phyloP scores from a whole-genome alignment of 1,140 invertebrate species.

The Limonius californicus region DNA sequence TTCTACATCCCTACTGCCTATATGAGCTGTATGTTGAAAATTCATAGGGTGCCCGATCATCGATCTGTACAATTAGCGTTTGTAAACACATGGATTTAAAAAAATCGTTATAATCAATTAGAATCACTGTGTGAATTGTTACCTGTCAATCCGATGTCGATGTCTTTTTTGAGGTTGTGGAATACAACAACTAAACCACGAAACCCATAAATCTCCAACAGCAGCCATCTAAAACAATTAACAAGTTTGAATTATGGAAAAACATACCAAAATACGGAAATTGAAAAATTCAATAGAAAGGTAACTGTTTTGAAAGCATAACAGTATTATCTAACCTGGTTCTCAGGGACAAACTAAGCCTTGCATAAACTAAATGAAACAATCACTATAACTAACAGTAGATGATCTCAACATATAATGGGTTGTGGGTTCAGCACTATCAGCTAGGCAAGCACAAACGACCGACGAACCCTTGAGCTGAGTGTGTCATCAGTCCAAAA shows the following conservation, averaged over 20 bases:
- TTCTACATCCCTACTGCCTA: slow-evolving; percentile 70
- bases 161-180: slow-evolving; percentile 50
- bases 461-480: background rate
- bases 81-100: background rate
- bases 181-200: slow-evolving; percentile 69
- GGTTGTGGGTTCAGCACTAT: background rate
- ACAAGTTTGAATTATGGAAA: background rate
- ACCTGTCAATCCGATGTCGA: slow-evolving; percentile 44
- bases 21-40: slow-evolving; percentile 78
- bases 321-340: slow-evolving; percentile 6
- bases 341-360: too few relatives aligned
- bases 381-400: too few relatives aligned
- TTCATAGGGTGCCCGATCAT: slow-evolving; percentile 82
- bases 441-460: background rate
- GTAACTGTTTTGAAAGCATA: background rate
- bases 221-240: slow-evolving; percentile 48
- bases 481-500: slow-evolving; percentile 2
- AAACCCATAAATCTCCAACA: slow-evolving; percentile 63
- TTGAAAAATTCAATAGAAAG: background rate
- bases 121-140: background rate
- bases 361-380: too few relatives aligned
- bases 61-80: slow-evolving; percentile 48
- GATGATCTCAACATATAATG: background rate
- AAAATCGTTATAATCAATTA: too few relatives aligned
- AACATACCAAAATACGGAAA: background rate